Conservation (phyloP, 2,113 vertebrate genomes). For the Antennarius striatus region DNA sequence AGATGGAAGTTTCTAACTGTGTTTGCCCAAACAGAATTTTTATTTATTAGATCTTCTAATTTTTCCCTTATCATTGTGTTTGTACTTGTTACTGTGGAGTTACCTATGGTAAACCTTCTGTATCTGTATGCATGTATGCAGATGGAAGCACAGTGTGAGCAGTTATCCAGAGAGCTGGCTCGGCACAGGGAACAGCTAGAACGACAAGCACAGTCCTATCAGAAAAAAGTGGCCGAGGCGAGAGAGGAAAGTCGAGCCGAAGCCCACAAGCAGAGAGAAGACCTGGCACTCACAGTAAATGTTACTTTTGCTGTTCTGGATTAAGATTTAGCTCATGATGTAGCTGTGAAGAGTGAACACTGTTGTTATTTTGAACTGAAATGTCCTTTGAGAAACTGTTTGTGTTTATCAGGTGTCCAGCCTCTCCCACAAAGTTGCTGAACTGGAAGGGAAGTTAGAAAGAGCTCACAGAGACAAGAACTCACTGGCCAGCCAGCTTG, state of each 20-base stretch:
- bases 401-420: constrained; percentile 76
- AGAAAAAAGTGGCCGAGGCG: constrained; percentile 81
- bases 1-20: neutral
- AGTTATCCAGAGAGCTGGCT: constrained; percentile 85
- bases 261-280: constrained; percentile 82
- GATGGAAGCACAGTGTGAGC: constrained; percentile 87
- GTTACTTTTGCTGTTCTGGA: neutral
- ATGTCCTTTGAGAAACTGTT: neutral
- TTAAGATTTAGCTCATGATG: too few relatives aligned
- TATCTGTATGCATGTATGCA: constrained; percentile 56
- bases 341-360: neutral
- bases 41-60: neutral
- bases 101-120: neutral
- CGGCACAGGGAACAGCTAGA: constrained; percentile 83
- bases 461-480: constrained; percentile 82
- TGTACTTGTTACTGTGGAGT: neutral
- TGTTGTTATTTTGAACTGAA: neutral
- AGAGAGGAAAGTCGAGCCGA: constrained; percentile 80
- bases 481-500: constrained; percentile 82
- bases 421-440: constrained; percentile 83
- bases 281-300: constrained; percentile 80
- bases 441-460: constrained; percentile 82
- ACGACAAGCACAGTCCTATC: constrained; percentile 78
- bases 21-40: neutral
- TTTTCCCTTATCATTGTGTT: neutral